A percentile compares a stretch with the other conserved stretches of the same genome.
phyloP scores from a whole-genome alignment of 1,140 invertebrate species.

The Drosophila sturtevanti region DNA sequence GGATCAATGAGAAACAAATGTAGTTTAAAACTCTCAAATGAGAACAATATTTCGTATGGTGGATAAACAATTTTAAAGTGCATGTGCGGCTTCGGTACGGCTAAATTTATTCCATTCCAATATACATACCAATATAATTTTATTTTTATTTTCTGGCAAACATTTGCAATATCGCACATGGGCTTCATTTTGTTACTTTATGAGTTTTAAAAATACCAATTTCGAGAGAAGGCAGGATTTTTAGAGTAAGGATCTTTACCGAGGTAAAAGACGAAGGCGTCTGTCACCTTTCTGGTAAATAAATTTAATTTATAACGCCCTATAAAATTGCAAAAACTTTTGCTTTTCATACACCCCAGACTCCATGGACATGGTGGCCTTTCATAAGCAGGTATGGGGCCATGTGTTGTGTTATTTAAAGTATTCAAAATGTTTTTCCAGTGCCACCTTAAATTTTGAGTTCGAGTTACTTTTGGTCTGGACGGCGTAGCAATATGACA shows the following conservation, averaged over 20 bases:
- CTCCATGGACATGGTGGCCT: background rate
- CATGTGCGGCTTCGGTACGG: background rate
- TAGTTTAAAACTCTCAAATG: too few relatives aligned
- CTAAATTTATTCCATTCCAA: background rate
- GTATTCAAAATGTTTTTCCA: conserved; percentile 35
- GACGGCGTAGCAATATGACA: conserved; percentile 50
- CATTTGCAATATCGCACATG: conserved; percentile 32
- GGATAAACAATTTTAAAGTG: background rate
- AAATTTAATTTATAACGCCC: conserved; percentile 51
- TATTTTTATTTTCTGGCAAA: conserved; percentile 20
- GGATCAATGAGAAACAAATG: too few relatives aligned
- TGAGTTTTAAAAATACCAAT: conserved; percentile 52
- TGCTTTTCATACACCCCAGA: conserved; percentile 2
- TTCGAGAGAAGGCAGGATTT: conserved; percentile 10
- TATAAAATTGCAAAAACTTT: conserved; percentile 45
- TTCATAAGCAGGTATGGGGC: background rate
- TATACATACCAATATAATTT: conserved; percentile 15
- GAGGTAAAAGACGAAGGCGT: conserved; percentile 6
- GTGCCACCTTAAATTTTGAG: conserved; percentile 2
- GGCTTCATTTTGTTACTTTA: conserved; percentile 36
- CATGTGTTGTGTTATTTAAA: conserved; percentile 43
- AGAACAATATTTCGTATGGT: too few relatives aligned
- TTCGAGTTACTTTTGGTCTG: conserved; percentile 29
- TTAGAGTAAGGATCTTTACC: conserved; percentile 34
- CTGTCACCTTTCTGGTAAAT: conserved; percentile 57